Base-by-base conservation (phyloP, 2,113 vertebrate species). In the Cynoglossus semilaevis region DNA sequence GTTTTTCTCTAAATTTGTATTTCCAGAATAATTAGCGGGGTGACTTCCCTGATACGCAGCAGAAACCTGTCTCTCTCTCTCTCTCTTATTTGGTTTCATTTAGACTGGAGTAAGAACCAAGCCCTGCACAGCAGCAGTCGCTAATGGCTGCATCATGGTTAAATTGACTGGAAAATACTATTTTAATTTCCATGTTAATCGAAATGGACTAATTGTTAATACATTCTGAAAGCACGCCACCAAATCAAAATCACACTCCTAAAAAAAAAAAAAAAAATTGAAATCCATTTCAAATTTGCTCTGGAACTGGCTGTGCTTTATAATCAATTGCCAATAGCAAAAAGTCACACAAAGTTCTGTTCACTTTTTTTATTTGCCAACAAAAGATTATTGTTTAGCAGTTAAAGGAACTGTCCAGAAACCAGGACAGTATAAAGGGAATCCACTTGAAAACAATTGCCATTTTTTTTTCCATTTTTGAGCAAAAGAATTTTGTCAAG, bases 91-190 rank as follows among this genome's bases (percentile, higher is more conserved):
- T 64, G 42, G 69, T 57, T 72, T 60, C 72, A 77, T 69, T 37
- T 50, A 68, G 70, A 89, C 88, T 85, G 70, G 73, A 67, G 84
- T 90, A 91, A 91, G 90, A 93, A 91, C 93, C 89, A 85, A 78
- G 83, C 82, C 90, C 90, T 77, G 92, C 91, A 92, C 92, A 93
- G 92, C 81, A 86, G 91, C 92, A 91, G 85, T 91, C 91, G 87
- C 88, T 94, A 93, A 94, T 93, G 90, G 93, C 93, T 92, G 91
- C 90, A 92, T 93, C 91, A 89, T 88, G 89, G 92, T 94, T 94
- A 94, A 97, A 96, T 98, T 96, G 94, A 91, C 92, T 92, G 95
- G 94, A 98, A 97, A 96, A 97, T 94, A 91, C 89, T 91, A 91
- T 95, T 96, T 94, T 95, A 93, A 94, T 94, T 93, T 92, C 96